Base-by-base conservation (phyloP, 2,888 invertebrate species). In the Zeuzera pyrina region DNA sequence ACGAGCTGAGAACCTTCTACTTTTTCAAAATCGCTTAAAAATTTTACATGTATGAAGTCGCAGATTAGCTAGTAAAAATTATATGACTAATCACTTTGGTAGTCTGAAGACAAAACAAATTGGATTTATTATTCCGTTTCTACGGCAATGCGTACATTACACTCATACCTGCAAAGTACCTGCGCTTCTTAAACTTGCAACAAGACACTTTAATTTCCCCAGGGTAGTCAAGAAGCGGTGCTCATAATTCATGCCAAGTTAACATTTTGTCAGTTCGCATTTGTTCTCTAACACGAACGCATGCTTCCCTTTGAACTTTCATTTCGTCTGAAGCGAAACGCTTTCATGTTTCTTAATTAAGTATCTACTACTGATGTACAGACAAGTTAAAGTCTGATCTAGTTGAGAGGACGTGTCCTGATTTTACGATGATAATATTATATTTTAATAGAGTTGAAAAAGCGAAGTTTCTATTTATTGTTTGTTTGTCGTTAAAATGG, bases 181-280 rank as follows among this genome's bases (percentile, higher is more conserved):
- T 79, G 73, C 58, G 57, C 63, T 54, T 68, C 73, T 76, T 73
- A 70, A 78, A 79, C 68, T 77, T 79, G 66, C 71, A 70, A 62
- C 69, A 74, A 81, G 79, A 73, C 73, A 76, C 72, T 78, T 77
- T 83, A 81, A 83, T 83, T 83, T 83, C 81, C 81, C 77, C 39
- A 39, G 73, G 68, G 74, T 59, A 51, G 55, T 45, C 47, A 39
- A 47, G 44, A 57, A 62, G 64, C 55, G 63, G 49, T 60, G 56
- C 70, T 76, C 78, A 81, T 83, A 83, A 79, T 77, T 83, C 79
- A 81, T 77, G 70, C 74, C 52, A 57, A 73, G 73, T 76, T 77
- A 74, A 71, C 77, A 69, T 81, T 81, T 77, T 79, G 81, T 79
- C 81, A 77, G 81, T 71, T 74, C 62, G 57, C 62, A 70, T 74